A percentile compares a stretch with the other conserved stretches of the same genome.
Conservation (phyloP, 2,797 vertebrate species). For the Halcyon chelicuti region DNA sequence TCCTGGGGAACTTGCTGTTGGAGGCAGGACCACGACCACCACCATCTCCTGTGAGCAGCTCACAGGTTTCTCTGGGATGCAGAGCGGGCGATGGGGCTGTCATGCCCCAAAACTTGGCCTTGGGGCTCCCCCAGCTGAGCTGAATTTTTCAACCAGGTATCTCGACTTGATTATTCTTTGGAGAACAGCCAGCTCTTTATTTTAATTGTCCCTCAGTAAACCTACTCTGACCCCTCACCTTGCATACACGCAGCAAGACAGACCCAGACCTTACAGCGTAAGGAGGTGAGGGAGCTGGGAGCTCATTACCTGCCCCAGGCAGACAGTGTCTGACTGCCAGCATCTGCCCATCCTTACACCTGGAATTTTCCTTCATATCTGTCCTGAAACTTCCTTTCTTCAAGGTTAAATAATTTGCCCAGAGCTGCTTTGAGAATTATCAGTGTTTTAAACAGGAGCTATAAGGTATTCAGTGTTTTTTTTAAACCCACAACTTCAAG, state of each 20-base stretch:
- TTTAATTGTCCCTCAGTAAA: not conserved
- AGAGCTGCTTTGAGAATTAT: not conserved
- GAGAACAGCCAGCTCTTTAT: not conserved
- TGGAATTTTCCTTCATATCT: not conserved
- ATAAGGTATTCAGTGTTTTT: not conserved
- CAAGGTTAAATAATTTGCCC: not conserved
- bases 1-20: not conserved
- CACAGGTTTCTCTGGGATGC: too few relatives aligned
- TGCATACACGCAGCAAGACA: not conserved
- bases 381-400: not conserved
- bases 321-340: not conserved
- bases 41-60: not conserved
- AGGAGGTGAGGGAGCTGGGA: not conserved
- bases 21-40: not conserved
- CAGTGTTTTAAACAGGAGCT: not conserved
- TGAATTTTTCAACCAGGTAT: not conserved
- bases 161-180: not conserved
- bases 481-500: not conserved
- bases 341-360: not conserved
- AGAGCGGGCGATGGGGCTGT: not conserved
- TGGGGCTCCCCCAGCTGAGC: not conserved
- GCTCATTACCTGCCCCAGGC: not conserved
- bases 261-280: fast-evolving
- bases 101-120: not conserved
- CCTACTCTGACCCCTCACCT: not conserved